Base-by-base conservation (phyloP, 2,888 invertebrate genomes). In the Erynnis tages region DNA sequence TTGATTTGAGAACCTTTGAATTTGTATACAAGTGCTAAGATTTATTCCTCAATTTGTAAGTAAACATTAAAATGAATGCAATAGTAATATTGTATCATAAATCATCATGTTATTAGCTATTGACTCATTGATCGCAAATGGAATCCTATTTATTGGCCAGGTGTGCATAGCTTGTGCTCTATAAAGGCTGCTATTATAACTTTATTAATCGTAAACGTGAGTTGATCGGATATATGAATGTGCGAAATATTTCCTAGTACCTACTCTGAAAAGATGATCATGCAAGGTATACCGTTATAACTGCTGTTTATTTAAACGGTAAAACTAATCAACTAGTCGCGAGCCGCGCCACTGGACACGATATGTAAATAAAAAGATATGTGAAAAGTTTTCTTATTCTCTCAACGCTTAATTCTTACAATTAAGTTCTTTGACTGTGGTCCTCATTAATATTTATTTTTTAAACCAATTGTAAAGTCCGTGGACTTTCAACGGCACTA, bases 291-390 rank as follows among this genome's bases (percentile, higher is more conserved):
- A 73, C 79, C 76, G 79, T 76, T 77, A 76, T 29, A 50, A 27
- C 54, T 65, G 53, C 66, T 66, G 58, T 57, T 67, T 54, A 63
- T 69, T 68, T 70, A 53, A 82, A 78, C 78, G 75, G 80, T 82
- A 79, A 67, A 70, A 57, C 55, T 54, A 46, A 57, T 60, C 58
- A 60, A 52, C 54, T 50, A 52, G 44, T 52, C 37, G 37, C 37
- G 11, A 29, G 17, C 37, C 34, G 43, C 19, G 29, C 34, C 19
- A 50, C 16, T 13, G 38, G 34, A 23, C 46, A 17, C 50, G 43
- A 50, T 43, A 50, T 8, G 43, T 35, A 35, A 43, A 41, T 41
- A 41, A 27, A 16, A 19, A 14, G 27, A 13, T 13, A 27, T 27
- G 25, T 41, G 14, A 41, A 41, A 10, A 8, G 21, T 41, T 27